Percentiles rank a stretch among this genome's conserved stretches.
phyloP scores from a whole-genome alignment of 2,888 invertebrate species.

The Eupithecia exiguata region DNA sequence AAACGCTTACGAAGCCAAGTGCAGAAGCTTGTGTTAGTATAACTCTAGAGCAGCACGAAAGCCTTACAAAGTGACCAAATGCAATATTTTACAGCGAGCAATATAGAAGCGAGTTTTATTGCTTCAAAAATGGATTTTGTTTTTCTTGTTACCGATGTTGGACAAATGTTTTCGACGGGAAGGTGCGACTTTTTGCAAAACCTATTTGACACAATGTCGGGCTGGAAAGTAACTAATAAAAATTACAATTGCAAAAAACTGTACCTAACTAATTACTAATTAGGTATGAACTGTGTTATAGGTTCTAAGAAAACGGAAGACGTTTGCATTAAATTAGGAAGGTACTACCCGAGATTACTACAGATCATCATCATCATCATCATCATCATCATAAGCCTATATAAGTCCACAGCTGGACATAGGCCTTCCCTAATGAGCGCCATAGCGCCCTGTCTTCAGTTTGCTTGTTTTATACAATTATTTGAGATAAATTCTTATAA shows the following conservation, averaged over 20 bases:
- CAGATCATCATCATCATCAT: no score
- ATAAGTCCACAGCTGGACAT: no score
- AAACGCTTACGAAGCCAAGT: background rate
- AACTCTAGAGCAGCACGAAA: background rate
- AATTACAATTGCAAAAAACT: background rate
- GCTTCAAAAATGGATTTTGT: slow-evolving; percentile 45
- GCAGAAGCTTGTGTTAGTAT: background rate
- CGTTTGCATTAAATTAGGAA: background rate
- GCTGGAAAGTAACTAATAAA: background rate
- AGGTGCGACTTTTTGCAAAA: background rate
- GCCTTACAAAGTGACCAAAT: slow-evolving; percentile 42
- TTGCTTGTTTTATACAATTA: no score
- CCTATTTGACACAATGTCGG: background rate
- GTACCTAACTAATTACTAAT: background rate
- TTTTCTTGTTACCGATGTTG: slow-evolving; percentile 36
- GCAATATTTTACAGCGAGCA: slow-evolving; percentile 44
- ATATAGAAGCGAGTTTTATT: slow-evolving; percentile 42
- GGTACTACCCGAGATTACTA: background rate
- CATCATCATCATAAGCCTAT: no score
- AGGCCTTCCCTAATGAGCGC: no score
- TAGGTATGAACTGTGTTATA: background rate
- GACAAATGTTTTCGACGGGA: slow-evolving; percentile 18
- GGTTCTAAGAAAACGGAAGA: no score
- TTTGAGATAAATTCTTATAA: no score
- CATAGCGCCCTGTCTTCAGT: no score